phyloP scores from a whole-genome alignment of 2,113 vertebrate species.

The Butorides virescens region DNA sequence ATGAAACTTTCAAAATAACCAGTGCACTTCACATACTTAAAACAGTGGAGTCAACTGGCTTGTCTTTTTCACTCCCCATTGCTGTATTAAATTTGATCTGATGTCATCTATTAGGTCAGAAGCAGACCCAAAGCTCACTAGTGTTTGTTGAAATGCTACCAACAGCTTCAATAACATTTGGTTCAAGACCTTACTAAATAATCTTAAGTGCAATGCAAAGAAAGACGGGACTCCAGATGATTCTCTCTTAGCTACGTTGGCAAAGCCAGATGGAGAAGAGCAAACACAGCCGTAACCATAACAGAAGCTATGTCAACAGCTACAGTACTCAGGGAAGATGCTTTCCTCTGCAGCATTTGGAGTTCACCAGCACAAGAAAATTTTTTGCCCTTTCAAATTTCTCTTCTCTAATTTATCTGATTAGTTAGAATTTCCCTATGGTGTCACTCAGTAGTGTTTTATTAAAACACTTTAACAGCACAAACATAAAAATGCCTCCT shows the following conservation, averaged over 20 bases:
- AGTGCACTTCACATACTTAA: not conserved
- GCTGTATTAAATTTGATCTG: not conserved
- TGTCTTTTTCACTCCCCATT: not conserved
- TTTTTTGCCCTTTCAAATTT: not conserved
- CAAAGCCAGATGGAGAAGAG: not conserved
- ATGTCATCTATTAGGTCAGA: not conserved
- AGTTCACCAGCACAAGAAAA: not conserved
- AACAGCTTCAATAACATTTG: not conserved
- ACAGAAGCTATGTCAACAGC: not conserved
- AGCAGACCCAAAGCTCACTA: not conserved
- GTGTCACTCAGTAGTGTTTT: not conserved
- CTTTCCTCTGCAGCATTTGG: not conserved
- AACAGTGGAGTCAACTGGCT: not conserved
- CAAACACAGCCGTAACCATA: not conserved
- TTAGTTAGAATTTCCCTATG: not conserved
- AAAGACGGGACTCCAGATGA: not conserved
- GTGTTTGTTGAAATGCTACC: not conserved
- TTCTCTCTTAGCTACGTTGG: not conserved
- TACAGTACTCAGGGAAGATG: not conserved
- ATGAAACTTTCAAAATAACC: not conserved
- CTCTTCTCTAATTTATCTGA: not conserved
- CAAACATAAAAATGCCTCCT: not conserved
- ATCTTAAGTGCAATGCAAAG: not conserved
- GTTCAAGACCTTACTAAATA: not conserved
- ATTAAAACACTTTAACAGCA: not conserved